phyloP scores from a whole-genome alignment of 2,797 vertebrate genomes.

The Oreonectes daqikongensis region DNA sequence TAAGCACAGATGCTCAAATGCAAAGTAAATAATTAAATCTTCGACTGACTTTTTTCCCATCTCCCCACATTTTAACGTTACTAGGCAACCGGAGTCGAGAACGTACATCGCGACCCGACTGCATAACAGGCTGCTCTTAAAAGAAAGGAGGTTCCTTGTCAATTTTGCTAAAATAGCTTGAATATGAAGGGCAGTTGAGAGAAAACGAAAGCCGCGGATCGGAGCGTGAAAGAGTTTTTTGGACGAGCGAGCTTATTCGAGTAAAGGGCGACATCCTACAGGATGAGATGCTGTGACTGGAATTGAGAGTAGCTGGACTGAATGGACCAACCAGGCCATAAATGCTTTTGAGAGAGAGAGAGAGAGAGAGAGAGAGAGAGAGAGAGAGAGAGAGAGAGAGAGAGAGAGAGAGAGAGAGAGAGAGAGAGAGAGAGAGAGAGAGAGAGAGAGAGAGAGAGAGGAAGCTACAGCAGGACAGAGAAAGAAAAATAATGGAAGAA shows the following conservation, averaged over 20 bases:
- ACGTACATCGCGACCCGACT: constrained; percentile 60
- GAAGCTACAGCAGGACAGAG: constrained; percentile 5
- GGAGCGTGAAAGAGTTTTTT: constrained; percentile 58
- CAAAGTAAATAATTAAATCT: constrained; percentile 66
- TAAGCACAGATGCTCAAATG: constrained; percentile 36
- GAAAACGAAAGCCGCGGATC: constrained; percentile 66
- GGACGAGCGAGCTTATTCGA: constrained; percentile 74
- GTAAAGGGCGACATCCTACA: constrained; percentile 70
- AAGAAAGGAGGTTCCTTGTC: constrained; percentile 59
- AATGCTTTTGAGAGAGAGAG: constrained; percentile 57
- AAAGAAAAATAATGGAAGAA: constrained; percentile 22
- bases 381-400: constrained; percentile 40
- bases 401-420: constrained; percentile 38
- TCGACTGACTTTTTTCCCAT: constrained; percentile 42
- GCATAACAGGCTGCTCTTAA: constrained; percentile 59
- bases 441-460: constrained; percentile 38
- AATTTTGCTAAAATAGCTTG: constrained; percentile 53
- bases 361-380: constrained; percentile 39
- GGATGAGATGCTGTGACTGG: constrained; percentile 67
- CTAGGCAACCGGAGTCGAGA: constrained; percentile 74
- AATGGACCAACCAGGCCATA: constrained; percentile 60
- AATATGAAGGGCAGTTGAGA: constrained; percentile 61
- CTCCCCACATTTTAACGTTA: constrained; percentile 66
- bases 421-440: constrained; percentile 39
- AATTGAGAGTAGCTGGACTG: constrained; percentile 71